phyloP scores from a whole-genome alignment of 92 coral and sea anemone genomes.

The Nematostella vectensis region DNA sequence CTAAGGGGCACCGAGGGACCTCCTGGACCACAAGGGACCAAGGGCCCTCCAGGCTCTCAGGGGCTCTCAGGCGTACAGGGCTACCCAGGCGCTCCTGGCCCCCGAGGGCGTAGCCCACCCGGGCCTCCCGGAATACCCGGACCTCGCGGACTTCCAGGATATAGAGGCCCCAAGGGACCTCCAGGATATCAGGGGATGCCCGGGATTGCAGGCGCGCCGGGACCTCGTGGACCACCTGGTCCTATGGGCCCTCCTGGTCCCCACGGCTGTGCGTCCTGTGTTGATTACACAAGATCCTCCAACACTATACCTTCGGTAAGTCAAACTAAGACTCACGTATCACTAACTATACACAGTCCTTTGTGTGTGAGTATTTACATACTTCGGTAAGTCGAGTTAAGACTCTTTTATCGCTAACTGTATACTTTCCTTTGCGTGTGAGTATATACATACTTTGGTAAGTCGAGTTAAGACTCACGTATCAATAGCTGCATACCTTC shows the following conservation, averaged over 20 bases:
- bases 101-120: constrained; percentile 56
- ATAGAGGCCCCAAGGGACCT: constrained; percentile 50
- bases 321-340: no score
- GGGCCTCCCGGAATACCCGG: constrained; percentile 74
- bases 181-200: constrained; percentile 63
- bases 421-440: no score
- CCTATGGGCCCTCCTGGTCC: constrained; percentile 7
- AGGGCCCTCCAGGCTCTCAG: constrained; percentile 58
- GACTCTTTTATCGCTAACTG: no score
- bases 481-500: no score
- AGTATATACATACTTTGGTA: no score
- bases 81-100: constrained; percentile 54
- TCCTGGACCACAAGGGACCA: constrained; percentile 65
- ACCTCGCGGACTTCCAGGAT: constrained; percentile 57
- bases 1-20: constrained; percentile 77
- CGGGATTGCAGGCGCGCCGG: constrained; percentile 63
- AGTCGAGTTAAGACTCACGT: no score
- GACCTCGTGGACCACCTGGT: constrained; percentile 45
- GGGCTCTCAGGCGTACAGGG: constrained; percentile 67
- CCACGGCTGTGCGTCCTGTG: constrained; percentile 3
- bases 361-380: no score
- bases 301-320: background rate
- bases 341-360: no score
- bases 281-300: background rate
- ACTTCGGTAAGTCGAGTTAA: no score